Conservation (phyloP, 2,888 invertebrate species). For the Heliconius ismenius region DNA sequence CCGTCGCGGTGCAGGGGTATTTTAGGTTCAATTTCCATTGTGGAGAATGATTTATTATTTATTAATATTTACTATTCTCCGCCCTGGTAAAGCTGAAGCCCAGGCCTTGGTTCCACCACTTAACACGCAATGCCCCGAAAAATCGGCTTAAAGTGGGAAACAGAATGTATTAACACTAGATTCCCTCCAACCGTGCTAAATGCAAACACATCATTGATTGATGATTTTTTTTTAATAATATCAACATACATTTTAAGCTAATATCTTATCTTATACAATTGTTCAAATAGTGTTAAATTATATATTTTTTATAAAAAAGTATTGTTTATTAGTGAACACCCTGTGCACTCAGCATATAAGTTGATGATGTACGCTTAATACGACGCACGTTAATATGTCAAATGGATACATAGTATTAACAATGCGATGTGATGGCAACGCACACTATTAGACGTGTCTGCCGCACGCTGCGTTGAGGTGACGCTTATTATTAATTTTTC, state of each 20-base stretch:
- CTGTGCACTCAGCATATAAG: conserved; percentile 28
- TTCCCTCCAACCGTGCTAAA: neutral
- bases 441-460: conserved; percentile 59
- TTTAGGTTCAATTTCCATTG: too few species aligned
- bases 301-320: neutral
- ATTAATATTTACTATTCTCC: too few species aligned
- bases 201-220: too few species aligned
- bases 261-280: neutral
- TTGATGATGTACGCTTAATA: conserved; percentile 49
- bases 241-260: neutral
- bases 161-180: neutral
- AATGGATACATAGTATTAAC: conserved; percentile 72
- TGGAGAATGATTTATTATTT: too few species aligned
- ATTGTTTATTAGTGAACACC: neutral
- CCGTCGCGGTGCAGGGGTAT: too few species aligned
- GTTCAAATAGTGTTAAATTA: neutral
- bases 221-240: too few species aligned
- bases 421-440: conserved; percentile 58
- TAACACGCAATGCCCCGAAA: neutral
- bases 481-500: conserved; percentile 24
- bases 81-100: too few species aligned
- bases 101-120: neutral
- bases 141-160: neutral
- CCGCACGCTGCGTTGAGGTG: conserved; percentile 46
- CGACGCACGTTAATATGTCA: conserved; percentile 69